Evolutionary conservation across 2,888 invertebrate species (phyloP).

Genomic region (Stenchaetothrips biformis): DNA sequence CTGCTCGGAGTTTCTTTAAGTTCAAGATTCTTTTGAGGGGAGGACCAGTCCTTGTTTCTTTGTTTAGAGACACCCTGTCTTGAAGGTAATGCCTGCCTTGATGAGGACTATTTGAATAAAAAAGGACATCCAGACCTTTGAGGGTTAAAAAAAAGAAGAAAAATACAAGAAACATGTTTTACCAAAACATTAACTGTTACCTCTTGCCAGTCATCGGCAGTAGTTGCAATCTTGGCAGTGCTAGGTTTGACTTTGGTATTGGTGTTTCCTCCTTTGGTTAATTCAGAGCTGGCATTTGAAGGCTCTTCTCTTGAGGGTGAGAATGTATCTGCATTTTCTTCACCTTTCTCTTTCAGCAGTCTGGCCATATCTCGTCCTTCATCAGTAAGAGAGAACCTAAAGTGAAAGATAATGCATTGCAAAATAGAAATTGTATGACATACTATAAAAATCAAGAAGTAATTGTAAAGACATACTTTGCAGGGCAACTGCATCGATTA

Average conservation of each 20-base stretch:
- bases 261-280: neutral
- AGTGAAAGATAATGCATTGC: constrained; percentile 3
- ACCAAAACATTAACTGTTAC: neutral
- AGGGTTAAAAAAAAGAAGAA: neutral
- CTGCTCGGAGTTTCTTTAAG: constrained; percentile 28
- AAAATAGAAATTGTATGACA: constrained; percentile 2
- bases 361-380: constrained; percentile 51
- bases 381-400: constrained; percentile 52
- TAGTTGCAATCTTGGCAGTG: neutral
- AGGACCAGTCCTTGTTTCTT: neutral
- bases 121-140: neutral
- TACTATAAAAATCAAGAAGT: constrained; percentile 25
- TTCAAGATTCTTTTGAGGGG: constrained; percentile 26
- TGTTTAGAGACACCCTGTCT: neutral
- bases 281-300: neutral
- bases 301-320: neutral
- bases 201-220: neutral
- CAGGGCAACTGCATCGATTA: constrained; percentile 51
- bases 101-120: neutral
- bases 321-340: constrained; percentile 25
- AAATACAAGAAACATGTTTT: neutral
- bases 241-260: neutral
- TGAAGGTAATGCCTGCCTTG: neutral
- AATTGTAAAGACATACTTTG: constrained; percentile 45
- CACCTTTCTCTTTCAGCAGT: constrained; percentile 37